A percentile compares a stretch with the other conserved stretches of the same genome.
Evolutionary conservation across 2,113 vertebrate genomes (phyloP).

Genomic region (Anarhynchus alexandrinus): DNA sequence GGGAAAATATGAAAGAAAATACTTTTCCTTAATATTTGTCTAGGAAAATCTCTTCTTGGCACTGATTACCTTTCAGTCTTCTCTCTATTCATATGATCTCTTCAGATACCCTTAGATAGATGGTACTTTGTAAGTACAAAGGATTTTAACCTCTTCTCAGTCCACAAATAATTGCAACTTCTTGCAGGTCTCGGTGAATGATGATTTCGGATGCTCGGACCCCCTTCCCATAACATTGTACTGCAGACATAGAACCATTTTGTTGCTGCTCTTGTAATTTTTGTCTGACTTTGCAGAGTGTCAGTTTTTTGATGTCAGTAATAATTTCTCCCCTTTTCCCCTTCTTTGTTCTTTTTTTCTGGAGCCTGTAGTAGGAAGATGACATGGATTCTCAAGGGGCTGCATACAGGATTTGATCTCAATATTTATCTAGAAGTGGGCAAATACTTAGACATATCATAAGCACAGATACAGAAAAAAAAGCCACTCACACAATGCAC

Average conservation of each 20-base stretch:
- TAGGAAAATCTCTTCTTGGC: constrained; percentile 3
- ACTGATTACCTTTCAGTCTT: not conserved
- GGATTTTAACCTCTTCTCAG: not conserved
- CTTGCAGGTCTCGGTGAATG: not conserved
- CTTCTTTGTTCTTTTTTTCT: not conserved
- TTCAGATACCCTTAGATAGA: not conserved
- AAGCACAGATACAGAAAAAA: not conserved
- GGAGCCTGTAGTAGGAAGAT: not conserved
- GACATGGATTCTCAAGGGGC: rapidly evolving
- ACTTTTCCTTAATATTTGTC: not conserved
- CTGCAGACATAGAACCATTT: not conserved
- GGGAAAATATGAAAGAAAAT: not conserved
- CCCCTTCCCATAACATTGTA: not conserved
- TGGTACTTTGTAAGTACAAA: not conserved
- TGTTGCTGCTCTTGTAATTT: not conserved
- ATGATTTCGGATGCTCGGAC: not conserved
- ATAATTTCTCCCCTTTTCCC: not conserved
- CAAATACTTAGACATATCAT: not conserved
- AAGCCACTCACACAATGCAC: not conserved
- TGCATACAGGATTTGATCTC: not conserved
- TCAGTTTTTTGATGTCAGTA: not conserved
- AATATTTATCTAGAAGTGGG: not conserved
- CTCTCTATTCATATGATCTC: not conserved
- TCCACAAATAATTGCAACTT: not conserved
- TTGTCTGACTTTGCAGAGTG: not conserved